Evolutionary conservation across 2,888 invertebrate genomes (phyloP), one percentile per base, ranked within the genome.

Genomic region (Cynaeus angustus): DNA sequence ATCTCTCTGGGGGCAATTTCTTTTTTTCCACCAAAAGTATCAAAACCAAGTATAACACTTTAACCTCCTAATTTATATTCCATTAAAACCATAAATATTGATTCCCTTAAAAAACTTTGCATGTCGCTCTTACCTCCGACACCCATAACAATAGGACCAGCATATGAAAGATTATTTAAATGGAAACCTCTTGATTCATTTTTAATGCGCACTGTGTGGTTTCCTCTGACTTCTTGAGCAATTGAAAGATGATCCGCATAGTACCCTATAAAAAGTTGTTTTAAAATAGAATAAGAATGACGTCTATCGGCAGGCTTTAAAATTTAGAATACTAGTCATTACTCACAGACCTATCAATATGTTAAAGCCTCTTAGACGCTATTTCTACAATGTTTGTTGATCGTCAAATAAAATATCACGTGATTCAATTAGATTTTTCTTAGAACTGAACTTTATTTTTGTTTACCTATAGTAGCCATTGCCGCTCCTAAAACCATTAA

Each of bases 71-170:
- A 3, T 21, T 21, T 21, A 21, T 21, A 12, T 13, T 37, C 9
- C 37, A 56, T 10, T 37, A 37, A n/a, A n/a, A 37, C n/a, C 37
- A 37, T 7, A n/a, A 30, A 37, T 37, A 37, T 37, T n/a, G 37
- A n/a, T 37, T 37, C 2, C 21, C 21, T 13, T 43, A 43, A 43
- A 9, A 10, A 3, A 55, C 21, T 21, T 21, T 21, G 21, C 21
- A 21, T 21, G 21, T 21, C 21, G 21, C n/a, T 8, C 72, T 73
- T 86, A 91, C 96, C 96, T 85, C 98, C 98, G 71, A 97, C 92
- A 28, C 98, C 98, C 98, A 98, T 98, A 59, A 98, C 93, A 74
- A 98, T 95, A 1, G 98, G 98, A 0, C 98, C 98, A n/a, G 96
- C 94, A 84, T 98, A 98, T 0, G 96, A 95, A 59, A 98, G 88